A percentile compares a stretch with the other conserved stretches of the same genome.
Conservation (phyloP, 2,888 invertebrate species). For the Merodon equestris region DNA sequence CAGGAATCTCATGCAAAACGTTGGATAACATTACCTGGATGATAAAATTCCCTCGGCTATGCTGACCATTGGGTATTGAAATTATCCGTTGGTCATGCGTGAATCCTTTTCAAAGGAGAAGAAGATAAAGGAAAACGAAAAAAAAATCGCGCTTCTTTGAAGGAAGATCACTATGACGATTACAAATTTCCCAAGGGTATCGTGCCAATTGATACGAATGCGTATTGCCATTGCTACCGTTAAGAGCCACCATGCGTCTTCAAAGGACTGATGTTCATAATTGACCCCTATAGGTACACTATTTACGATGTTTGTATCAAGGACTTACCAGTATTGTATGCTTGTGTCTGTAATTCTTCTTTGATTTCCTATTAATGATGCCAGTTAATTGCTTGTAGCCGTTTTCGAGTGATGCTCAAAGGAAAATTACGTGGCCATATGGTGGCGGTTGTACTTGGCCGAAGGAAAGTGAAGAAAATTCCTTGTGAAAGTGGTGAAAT, state of each 20-base stretch:
- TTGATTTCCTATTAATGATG: constrained; percentile 27
- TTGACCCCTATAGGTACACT: constrained; percentile 40
- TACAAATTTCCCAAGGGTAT: constrained; percentile 42
- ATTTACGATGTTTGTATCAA: constrained; percentile 4
- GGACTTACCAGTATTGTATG: constrained; percentile 22
- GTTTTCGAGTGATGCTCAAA: constrained; percentile 25
- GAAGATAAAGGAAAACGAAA: neutral
- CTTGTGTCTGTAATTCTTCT: neutral
- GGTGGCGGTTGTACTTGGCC: constrained; percentile 21
- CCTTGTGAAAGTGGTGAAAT: too few species aligned
- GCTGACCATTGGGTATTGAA: constrained; percentile 38
- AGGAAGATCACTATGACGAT: constrained; percentile 15
- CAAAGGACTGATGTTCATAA: constrained; percentile 33
- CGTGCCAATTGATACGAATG: too few species aligned
- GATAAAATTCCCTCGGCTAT: constrained; percentile 15
- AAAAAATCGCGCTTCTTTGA: constrained; percentile 25
- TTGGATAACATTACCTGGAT: constrained; percentile 28
- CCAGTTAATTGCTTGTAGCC: constrained; percentile 36
- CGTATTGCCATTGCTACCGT: constrained; percentile 9
- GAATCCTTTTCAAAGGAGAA: constrained; percentile 55
- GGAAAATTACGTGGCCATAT: constrained; percentile 34
- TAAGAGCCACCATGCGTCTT: constrained; percentile 31
- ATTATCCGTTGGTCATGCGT: constrained; percentile 53
- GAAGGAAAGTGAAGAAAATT: too few species aligned
- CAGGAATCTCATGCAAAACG: constrained; percentile 15